Conservation (phyloP, 1,140 invertebrate species). For the Drosophila melanogaster region DNA sequence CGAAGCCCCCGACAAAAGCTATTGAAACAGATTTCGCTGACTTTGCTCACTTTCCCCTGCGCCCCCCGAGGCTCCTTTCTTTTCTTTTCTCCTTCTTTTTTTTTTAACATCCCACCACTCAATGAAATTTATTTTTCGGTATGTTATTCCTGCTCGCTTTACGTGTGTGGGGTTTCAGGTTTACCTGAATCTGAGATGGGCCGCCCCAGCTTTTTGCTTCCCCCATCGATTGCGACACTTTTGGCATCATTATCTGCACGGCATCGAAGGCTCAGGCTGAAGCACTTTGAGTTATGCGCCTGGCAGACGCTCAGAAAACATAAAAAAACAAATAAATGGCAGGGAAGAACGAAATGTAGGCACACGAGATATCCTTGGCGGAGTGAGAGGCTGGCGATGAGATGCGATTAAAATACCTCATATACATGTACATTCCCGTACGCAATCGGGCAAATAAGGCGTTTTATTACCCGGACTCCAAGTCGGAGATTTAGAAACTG, state of each 20-base stretch:
- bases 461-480: constrained; percentile 30
- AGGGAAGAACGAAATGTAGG: constrained; percentile 54
- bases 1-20: constrained; percentile 40
- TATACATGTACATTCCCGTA: constrained; percentile 15
- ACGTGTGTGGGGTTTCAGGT: constrained; percentile 47
- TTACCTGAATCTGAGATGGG: constrained; percentile 47
- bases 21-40: constrained; percentile 78
- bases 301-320: constrained; percentile 74
- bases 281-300: constrained; percentile 78
- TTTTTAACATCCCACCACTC: constrained; percentile 12
- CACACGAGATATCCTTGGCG: constrained; percentile 22
- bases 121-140: constrained; percentile 82
- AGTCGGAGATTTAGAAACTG: constrained; percentile 31
- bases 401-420: constrained; percentile 25
- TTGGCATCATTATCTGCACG: constrained; percentile 80
- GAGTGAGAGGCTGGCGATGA: not conserved
- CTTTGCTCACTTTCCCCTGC: constrained; percentile 52
- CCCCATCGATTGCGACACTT: constrained; percentile 58
- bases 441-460: constrained; percentile 8
- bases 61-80: constrained; percentile 8
- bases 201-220: constrained; percentile 6
- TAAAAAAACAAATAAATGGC: constrained; percentile 80
- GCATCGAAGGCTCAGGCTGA: constrained; percentile 58
- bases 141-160: constrained; percentile 67
- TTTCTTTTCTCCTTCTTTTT: not conserved